Percentiles rank a stretch among this genome's conserved stretches.
phyloP scores from a whole-genome alignment of 2,797 vertebrate species.

The Hippopotamyrus pictus region DNA sequence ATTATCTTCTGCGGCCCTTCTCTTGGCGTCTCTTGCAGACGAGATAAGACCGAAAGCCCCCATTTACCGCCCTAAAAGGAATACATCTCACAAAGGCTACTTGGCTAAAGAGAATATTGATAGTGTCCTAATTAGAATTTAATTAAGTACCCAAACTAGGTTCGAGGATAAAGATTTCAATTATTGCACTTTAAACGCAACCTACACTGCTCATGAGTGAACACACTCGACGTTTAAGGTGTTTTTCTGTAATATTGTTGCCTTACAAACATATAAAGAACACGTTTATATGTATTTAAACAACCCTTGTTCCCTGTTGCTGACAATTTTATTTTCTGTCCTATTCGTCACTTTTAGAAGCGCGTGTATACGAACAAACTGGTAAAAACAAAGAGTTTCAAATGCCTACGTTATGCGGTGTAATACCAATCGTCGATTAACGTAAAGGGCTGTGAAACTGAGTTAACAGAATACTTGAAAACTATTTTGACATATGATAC shows the following conservation, averaged over 20 bases:
- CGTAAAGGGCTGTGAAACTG: not conserved
- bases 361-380: not conserved
- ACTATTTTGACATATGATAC: not conserved
- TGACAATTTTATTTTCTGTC: not conserved
- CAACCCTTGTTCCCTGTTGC: not conserved
- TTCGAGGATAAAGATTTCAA: conserved; percentile 83
- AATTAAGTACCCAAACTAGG: conserved; percentile 89
- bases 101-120: conserved; percentile 90
- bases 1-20: conserved; percentile 82
- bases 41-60: conserved; percentile 84
- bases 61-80: conserved; percentile 78
- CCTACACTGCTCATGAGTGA: conserved; percentile 44
- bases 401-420: not conserved
- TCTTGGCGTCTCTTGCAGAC: conserved; percentile 73
- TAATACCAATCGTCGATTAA: not conserved
- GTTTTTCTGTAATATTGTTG: not conserved
- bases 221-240: not conserved
- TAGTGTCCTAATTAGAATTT: conserved; percentile 99
- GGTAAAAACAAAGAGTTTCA: not conserved
- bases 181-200: conserved; percentile 80
- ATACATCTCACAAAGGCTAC: conserved; percentile 80
- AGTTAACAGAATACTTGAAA: not conserved
- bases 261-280: not conserved
- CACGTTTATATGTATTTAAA: not conserved
- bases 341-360: not conserved